Base-by-base conservation (phyloP, 2,113 vertebrate genomes). In the Amphilophus citrinellus region DNA sequence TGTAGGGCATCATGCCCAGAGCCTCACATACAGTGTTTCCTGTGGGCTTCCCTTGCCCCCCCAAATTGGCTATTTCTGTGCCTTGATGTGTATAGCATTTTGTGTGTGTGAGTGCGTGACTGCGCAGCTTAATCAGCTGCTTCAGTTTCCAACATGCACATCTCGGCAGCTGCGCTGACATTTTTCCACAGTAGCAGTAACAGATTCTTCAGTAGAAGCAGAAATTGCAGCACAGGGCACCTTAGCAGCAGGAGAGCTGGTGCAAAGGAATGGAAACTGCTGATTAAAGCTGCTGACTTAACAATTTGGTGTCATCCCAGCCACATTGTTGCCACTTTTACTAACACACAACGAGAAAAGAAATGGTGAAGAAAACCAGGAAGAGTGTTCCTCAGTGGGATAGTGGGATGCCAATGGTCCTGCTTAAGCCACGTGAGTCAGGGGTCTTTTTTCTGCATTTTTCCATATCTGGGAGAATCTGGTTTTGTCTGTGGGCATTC, bases 371-470 rank as follows among this genome's bases (percentile, higher is more conserved):
- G 80, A 94, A 83, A 89, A 61, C 44, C 50, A 92, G 44, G 88
- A 94, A 79, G 80, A 86, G 60, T 5, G 44, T 78, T 62, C 30
- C 87, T 60, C 84, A 85, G 18, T 92, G 79, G 88, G 90, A 92
- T 27, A 88, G 84, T 57, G 88, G 84, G 63, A 90, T 95, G 76
- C 91, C 83, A 32, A 91, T 95, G 89, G 93, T 95, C 61, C 93
- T 79, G 2, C 93, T 95, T 3, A 93, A 90, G 30, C 20, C 78
- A 87, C 62, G 91, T 94, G 91, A 94, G 92, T 95, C 77, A 50
- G 77, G 59, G 65, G 77, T 39, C 10, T 58, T 82, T 32, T 44
- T 77, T 77, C 24, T 80, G 14, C 7, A 11, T 60, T 61, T 82
- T 65, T 79, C 6, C 30, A 1, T 39, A 20, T 79, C 2, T 13